Conservation (phyloP, 2,797 vertebrate species). For the Oreortyx pictus region DNA sequence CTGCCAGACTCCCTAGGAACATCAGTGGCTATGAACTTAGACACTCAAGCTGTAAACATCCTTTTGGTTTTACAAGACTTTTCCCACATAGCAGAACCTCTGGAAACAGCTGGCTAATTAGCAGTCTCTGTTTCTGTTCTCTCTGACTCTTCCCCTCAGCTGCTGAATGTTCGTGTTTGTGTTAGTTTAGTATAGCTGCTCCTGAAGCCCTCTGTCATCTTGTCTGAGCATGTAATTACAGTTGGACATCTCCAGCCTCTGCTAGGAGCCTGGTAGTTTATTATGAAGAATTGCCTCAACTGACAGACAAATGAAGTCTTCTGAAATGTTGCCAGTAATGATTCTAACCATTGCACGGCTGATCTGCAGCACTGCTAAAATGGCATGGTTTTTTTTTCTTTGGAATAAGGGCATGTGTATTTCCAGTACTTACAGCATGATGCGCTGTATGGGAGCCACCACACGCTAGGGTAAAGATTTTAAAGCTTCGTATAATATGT, state of each 20-base stretch:
- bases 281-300: constrained; percentile 6
- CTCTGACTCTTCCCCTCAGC: not conserved
- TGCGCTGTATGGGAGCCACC: not conserved
- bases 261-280: not conserved
- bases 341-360: not conserved
- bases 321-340: constrained; percentile 1
- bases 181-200: constrained; percentile 41
- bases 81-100: not conserved
- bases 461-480: not conserved
- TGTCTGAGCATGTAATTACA: constrained; percentile 24
- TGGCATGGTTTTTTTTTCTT: not conserved
- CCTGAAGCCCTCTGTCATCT: constrained; percentile 36
- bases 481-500: not conserved
- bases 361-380: not conserved
- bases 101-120: constrained; percentile 38
- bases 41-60: constrained; percentile 19
- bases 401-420: not conserved
- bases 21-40: not conserved
- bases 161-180: constrained; percentile 42
- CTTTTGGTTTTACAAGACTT: constrained; percentile 2
- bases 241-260: constrained; percentile 23
- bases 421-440: not conserved
- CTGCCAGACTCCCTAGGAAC: not conserved
- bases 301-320: not conserved
- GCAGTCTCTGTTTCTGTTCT: not conserved